Conservation (phyloP, 2,888 invertebrate species). For the Glyphotaelius pellucidus region DNA sequence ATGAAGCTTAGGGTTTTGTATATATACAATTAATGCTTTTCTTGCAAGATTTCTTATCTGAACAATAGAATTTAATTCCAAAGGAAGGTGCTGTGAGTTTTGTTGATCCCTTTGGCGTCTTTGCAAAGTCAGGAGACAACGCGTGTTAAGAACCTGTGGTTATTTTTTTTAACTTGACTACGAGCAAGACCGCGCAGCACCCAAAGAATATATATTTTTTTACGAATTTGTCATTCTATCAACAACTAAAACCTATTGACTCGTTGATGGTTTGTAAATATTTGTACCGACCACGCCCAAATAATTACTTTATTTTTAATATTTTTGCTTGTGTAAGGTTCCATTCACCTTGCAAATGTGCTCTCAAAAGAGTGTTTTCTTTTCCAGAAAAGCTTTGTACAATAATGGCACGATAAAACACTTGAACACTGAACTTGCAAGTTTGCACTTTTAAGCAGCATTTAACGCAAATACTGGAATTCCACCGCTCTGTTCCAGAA, state of each 20-base stretch:
- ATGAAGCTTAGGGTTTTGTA: neutral
- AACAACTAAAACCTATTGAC: neutral
- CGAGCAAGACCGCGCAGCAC: neutral
- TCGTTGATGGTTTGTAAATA: neutral
- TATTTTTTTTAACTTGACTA: neutral
- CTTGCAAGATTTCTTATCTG: neutral
- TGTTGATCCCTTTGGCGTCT: neutral
- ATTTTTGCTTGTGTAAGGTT: neutral
- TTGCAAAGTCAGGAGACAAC: no score
- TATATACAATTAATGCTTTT: neutral
- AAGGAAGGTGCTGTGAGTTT: neutral
- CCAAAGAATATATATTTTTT: no score
- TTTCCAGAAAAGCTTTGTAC: neutral
- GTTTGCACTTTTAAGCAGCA: neutral
- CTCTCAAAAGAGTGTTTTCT: neutral
- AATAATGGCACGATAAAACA: neutral
- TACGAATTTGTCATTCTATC: neutral
- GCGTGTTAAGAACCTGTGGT: neutral
- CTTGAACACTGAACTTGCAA: neutral
- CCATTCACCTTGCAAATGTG: neutral
- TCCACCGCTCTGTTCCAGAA: neutral
- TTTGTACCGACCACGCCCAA: no score
- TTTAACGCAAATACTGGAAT: neutral
- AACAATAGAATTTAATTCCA: neutral
- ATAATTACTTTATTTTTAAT: no score